Evolutionary conservation across 2,113 vertebrate genomes (phyloP), one percentile per base, ranked within the genome.

Genomic region (Carassius auratus): DNA sequence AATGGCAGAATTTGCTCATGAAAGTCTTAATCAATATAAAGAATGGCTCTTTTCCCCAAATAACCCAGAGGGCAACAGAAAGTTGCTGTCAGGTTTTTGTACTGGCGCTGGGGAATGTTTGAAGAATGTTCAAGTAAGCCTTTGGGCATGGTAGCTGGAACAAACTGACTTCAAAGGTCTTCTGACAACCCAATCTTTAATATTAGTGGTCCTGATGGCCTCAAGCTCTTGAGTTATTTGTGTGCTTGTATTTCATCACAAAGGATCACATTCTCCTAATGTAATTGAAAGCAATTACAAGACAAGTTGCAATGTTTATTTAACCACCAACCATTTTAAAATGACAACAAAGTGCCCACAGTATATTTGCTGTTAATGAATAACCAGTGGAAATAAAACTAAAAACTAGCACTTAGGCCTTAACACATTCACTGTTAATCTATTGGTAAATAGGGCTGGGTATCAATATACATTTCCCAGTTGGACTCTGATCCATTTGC

Each of bases 21-120:
- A 85, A 79, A 79, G 76, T 38, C 66, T 69, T 85, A 73, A 59
- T 71, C 38, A 73, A 71, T n/a, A 69, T 59, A 19, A 79, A 85
- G 64, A 79, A 59, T 17, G 5, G 36, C 12, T 48, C 26, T 55
- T 79, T 57, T 71, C 36, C 50, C n/a, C 12, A 30, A 12, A 36
- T 81, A 61, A 45, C 52, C 38, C 84, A 33, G 66, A 80, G 62
- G 76, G 55, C 84, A 69, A 15, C 62, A 78, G 59, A 69, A 42
- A 78, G 23, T 66, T 66, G 74, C n/a, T 68, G 10, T 76, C 76
- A 79, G 76, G 76, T 62, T 79, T 66, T 64, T 64, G 78, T 81
- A 26, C 77, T 64, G 59, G 26, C 4, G 0, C 78, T 66, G 38
- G 78, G 78, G 59, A 81, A 81, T 48, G 36, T 64, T 81, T 81